These are phyloP conservation scores for Malurus leucopterus DNA, from an alignment of 2,797 vertebrate genomes.

Conservation along the genomic window DNA sequence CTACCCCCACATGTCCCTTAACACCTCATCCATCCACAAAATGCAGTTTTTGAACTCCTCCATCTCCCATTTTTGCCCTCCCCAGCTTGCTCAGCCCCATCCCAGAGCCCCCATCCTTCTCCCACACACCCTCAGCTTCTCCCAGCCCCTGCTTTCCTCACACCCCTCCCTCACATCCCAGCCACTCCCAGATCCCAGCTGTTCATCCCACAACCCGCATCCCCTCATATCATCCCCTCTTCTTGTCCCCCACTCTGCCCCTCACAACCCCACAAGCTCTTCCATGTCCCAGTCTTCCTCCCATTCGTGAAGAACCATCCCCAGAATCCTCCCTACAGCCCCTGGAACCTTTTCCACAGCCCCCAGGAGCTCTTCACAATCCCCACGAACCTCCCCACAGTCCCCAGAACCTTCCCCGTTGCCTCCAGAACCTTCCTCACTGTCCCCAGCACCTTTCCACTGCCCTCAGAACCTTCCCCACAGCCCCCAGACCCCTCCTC, in stretches of 20 bases:
- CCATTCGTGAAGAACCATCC: too few species aligned
- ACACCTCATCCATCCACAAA: background rate
- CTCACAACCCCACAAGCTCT: too few species aligned
- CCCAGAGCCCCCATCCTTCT: background rate
- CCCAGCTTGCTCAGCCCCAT: background rate
- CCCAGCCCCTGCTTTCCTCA: background rate
- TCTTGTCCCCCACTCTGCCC: background rate
- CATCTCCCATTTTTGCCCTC: background rate
- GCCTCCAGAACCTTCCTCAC: background rate
- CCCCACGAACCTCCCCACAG: background rate
- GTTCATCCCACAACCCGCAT: background rate
- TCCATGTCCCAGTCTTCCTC: background rate
- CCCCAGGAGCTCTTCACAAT: too few species aligned
- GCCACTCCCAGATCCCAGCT: too few species aligned
- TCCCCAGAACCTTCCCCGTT: too few species aligned
- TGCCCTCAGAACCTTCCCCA: too few species aligned
- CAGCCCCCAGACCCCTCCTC: too few species aligned
- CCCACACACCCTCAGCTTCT: background rate
- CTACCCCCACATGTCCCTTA: fast-evolving
- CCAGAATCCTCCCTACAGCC: background rate
- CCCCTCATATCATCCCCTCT: background rate
- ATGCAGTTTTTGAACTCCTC: fast-evolving
- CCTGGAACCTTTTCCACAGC: too few species aligned
- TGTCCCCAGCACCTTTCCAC: background rate
- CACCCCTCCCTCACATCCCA: background rate